Evolutionary conservation across 2,113 vertebrate species (phyloP).

Genomic region (Polyodon spathula): DNA sequence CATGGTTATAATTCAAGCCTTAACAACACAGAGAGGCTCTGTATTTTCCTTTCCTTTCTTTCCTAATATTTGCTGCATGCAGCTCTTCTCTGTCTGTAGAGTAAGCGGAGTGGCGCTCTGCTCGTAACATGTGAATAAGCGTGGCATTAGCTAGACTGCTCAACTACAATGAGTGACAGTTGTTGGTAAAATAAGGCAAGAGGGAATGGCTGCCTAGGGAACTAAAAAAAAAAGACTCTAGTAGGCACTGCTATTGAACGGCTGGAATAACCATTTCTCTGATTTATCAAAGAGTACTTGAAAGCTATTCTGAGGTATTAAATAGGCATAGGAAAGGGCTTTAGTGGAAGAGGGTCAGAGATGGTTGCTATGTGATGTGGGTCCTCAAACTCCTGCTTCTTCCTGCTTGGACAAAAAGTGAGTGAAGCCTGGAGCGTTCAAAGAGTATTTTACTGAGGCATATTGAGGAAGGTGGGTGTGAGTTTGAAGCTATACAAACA

Average conservation of each 20-base stretch:
- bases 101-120: constrained; percentile 52
- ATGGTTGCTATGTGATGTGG: constrained; percentile 38
- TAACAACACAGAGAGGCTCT: constrained; percentile 27
- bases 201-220: constrained; percentile 56
- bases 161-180: constrained; percentile 62
- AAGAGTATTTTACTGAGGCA: too few relatives aligned
- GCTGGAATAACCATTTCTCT: constrained; percentile 62
- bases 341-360: constrained; percentile 36
- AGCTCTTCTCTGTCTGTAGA: constrained; percentile 46
- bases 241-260: constrained; percentile 60
- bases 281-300: constrained; percentile 80
- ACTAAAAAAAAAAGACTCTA: constrained; percentile 42
- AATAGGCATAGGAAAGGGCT: constrained; percentile 64
- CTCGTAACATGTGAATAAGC: constrained; percentile 56
- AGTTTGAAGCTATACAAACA: too few relatives aligned
- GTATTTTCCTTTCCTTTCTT: constrained; percentile 18
- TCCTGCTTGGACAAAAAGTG: neutral
- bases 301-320: constrained; percentile 74
- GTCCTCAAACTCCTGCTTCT: constrained; percentile 33
- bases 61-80: constrained; percentile 44
- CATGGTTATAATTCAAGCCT: constrained; percentile 35
- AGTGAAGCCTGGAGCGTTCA: constrained; percentile 1
- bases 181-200: constrained; percentile 49
- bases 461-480: too few relatives aligned
- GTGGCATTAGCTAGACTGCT: constrained; percentile 50